Evolutionary conservation across 1,140 invertebrate species (phyloP), one percentile per base, ranked within the genome.

Genomic region (Thaumetopoea pityocampa): DNA sequence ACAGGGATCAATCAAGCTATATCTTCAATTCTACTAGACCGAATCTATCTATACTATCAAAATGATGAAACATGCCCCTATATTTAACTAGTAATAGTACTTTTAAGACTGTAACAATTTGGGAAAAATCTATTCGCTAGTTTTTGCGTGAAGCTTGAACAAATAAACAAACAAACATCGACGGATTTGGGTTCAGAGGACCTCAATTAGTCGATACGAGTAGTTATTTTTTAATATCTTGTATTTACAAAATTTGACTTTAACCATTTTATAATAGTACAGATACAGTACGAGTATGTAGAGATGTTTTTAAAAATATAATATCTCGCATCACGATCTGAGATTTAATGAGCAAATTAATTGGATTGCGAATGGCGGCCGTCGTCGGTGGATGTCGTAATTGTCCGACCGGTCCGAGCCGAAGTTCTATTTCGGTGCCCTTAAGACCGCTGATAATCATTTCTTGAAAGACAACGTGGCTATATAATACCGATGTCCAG

Each of bases 281-380:
- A 11, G 14, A 17, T 23, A 36, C 12, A 38, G 23, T 8, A 38
- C 12, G 28, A 38, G 23, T 28, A 28, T 8, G 14, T 24, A 1
- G 23, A 35, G 14, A 35, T 24, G 11, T 9, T 7, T 38, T 26
- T 27, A 50, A 36, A 47, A 59, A 60, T 50, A 53, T 60, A 64
- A 32, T 67, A 65, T 71, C 66, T 63, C 38, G 36, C 55, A 59
- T 62, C 59, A 57, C 43, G 35, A 69, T 69, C 63, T 57, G 30
- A 28, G 54, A 48, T 67, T 70, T 67, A 69, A 67, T 76, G 55
- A 70, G 60, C 44, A 63, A 62, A 70, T 70, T 72, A 76, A 74
- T 66, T 74, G 68, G 34, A 26, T 36, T 36, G 34, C 34, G 20
- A 36, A 36, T 36, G 34, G 34, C 14, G 14, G 8, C 15, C 34